Evolutionary conservation across 2,113 vertebrate species (phyloP).

Genomic region (Tichodroma muraria): DNA sequence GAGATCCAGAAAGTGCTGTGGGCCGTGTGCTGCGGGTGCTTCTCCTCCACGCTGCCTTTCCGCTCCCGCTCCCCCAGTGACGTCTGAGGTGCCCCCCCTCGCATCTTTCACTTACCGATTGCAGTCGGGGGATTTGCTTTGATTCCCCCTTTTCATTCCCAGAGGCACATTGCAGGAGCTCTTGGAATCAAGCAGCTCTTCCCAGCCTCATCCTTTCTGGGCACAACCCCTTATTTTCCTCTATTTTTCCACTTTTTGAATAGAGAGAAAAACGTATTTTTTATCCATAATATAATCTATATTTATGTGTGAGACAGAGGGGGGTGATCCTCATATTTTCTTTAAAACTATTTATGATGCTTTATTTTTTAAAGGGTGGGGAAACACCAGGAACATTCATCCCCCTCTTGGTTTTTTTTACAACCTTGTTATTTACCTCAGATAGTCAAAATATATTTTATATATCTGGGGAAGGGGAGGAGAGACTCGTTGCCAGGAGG

Average conservation of each 20-base stretch:
- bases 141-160: not conserved
- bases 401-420: not conserved
- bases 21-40: slow-evolving; percentile 81
- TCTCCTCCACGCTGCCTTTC: slow-evolving; percentile 68
- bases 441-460: slow-evolving; percentile 8
- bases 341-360: slow-evolving; percentile 1
- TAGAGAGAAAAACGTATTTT: slow-evolving; percentile 37
- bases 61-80: slow-evolving; percentile 84
- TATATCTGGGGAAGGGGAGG: not conserved
- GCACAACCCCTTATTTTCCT: not conserved
- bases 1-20: slow-evolving; percentile 91
- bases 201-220: not conserved
- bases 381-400: not conserved
- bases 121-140: not conserved
- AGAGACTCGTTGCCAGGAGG: not conserved
- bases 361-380: slow-evolving; percentile 23
- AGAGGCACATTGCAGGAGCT: not conserved
- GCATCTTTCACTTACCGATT: not conserved
- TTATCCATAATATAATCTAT: slow-evolving; percentile 7
- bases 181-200: not conserved
- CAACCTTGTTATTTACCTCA: slow-evolving; percentile 37
- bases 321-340: not conserved
- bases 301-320: not conserved
- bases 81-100: slow-evolving; percentile 65
- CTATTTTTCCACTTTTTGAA: slow-evolving; percentile 44